Conservation (phyloP, 2,113 vertebrate genomes). For the Smithornis capensis region DNA sequence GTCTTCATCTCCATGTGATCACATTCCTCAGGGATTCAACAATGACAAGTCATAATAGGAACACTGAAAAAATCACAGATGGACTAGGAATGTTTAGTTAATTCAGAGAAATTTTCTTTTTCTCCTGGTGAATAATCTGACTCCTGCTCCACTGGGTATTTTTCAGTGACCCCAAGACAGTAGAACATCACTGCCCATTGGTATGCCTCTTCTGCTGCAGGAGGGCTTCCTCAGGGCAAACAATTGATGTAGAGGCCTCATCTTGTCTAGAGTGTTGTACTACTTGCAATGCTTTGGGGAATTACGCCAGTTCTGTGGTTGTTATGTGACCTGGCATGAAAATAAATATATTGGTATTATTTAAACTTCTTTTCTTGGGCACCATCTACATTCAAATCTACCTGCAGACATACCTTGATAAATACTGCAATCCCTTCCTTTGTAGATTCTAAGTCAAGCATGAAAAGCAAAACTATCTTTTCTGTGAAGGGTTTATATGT, state of each 20-base stretch:
- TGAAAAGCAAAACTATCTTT: neutral
- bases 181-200: neutral
- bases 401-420: neutral
- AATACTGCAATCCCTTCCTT: neutral
- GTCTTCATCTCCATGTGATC: neutral
- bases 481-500: neutral
- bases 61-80: neutral
- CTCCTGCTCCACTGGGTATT: neutral
- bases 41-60: neutral
- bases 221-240: neutral
- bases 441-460: neutral
- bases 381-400: neutral
- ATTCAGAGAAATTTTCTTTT: neutral
- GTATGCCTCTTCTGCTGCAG: neutral
- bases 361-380: neutral
- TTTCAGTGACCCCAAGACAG: neutral
- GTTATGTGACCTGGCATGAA: neutral
- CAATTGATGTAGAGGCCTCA: neutral
- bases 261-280: neutral
- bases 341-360: neutral
- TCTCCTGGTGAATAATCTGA: neutral
- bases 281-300: neutral
- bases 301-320: neutral
- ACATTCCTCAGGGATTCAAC: neutral
- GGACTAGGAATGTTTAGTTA: neutral